These are phyloP conservation scores for Apis cerana DNA, from an alignment of 1,140 invertebrate genomes.

Conservation along the genomic window DNA sequence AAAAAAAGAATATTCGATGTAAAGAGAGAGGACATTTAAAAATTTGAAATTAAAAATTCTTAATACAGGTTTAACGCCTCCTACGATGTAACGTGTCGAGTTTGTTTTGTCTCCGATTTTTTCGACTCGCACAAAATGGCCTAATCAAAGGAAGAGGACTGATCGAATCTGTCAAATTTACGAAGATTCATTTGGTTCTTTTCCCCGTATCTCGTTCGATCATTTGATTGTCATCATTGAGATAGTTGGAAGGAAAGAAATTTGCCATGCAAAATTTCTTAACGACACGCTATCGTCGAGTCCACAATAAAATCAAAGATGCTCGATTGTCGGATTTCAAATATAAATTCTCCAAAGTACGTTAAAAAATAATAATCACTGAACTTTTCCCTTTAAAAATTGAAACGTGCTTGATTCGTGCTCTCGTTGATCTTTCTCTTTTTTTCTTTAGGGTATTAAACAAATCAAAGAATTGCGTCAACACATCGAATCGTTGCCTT, in stretches of 20 bases:
- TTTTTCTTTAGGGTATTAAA: constrained; percentile 1
- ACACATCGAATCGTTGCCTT: not conserved
- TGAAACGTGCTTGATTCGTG: too few relatives aligned
- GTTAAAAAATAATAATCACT: not conserved
- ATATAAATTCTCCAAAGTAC: constrained; percentile 40
- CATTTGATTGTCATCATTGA: not conserved
- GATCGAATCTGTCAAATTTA: not conserved
- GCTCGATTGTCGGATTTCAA: not conserved
- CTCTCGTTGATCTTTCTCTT: not conserved
- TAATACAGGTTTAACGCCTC: not conserved
- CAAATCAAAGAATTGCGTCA: not conserved
- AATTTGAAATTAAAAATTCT: not conserved
- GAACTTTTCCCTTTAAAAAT: too few relatives aligned
- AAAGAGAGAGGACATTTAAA: not conserved
- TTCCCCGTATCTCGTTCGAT: not conserved
- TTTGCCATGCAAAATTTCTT: constrained; percentile 46
- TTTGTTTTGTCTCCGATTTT: constrained; percentile 13
- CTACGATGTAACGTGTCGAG: not conserved
- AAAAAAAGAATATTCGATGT: not conserved
- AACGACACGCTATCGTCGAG: constrained; percentile 28
- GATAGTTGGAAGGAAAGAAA: not conserved
- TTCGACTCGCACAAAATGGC: constrained; percentile 16
- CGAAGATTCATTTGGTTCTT: not conserved
- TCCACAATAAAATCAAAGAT: constrained; percentile 48
- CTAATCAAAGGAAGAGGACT: not conserved